These are phyloP conservation scores for Idaea biselata DNA, from an alignment of 2,888 invertebrate genomes.

Conservation along the genomic window DNA sequence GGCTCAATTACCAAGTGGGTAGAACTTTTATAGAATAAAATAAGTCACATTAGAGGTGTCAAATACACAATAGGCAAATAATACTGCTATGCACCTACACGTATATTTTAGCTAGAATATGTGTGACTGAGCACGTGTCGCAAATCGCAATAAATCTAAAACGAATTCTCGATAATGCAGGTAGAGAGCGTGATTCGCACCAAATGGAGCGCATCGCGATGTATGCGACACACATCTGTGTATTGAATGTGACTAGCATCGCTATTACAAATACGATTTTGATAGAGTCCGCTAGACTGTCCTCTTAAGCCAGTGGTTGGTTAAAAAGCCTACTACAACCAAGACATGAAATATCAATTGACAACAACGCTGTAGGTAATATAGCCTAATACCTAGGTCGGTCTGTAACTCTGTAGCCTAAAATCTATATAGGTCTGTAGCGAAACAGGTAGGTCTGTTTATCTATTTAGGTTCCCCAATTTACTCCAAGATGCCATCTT, in stretches of 20 bases:
- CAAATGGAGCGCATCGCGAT: neutral
- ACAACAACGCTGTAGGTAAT: too few species aligned
- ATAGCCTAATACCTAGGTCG: too few species aligned
- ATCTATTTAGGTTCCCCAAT: neutral
- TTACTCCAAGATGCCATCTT: neutral
- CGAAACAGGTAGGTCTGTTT: neutral
- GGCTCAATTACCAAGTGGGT: neutral
- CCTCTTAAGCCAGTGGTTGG: too few species aligned
- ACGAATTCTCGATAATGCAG: neutral
- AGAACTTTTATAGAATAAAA: neutral
- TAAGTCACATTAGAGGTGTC: neutral
- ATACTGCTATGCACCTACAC: neutral
- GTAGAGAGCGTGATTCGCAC: neutral
- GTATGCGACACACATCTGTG: neutral
- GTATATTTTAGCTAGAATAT: neutral
- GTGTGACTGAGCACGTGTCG: neutral
- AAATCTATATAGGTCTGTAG: neutral
- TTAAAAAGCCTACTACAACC: too few species aligned
- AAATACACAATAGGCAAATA: neutral
- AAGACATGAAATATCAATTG: too few species aligned
- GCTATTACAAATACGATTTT: neutral
- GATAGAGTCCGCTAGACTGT: neutral
- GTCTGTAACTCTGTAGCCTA: too few species aligned
- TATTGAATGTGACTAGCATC: neutral
- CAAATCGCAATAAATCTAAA: neutral